Conservation (phyloP, 2,797 vertebrate species). For the Rhinatrema bivittatum region DNA sequence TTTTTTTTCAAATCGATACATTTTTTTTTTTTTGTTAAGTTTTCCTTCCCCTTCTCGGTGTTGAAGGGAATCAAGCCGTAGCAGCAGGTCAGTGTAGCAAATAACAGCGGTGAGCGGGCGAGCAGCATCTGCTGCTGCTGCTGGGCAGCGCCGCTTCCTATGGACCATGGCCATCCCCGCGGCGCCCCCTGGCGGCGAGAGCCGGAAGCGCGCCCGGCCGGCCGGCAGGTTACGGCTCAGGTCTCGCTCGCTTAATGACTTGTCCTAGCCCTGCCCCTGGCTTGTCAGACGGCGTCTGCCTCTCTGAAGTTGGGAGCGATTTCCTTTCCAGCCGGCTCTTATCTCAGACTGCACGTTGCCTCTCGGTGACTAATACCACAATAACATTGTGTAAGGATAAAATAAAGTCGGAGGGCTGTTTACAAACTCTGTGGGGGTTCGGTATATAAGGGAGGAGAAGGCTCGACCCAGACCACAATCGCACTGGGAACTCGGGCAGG, state of each 20-base stretch:
- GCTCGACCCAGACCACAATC: conserved; percentile 44
- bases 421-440: conserved; percentile 60
- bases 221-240: conserved; percentile 47
- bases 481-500: conserved; percentile 32
- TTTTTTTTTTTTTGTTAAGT: too few species aligned
- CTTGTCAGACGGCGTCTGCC: conserved; percentile 50
- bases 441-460: conserved; percentile 71
- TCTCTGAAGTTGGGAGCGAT: conserved; percentile 54
- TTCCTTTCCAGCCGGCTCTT: conserved; percentile 61
- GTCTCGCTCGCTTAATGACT: conserved; percentile 21
- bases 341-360: conserved; percentile 68
- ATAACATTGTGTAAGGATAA: conserved; percentile 72
- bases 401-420: conserved; percentile 61
- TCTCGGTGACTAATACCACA: conserved; percentile 70
- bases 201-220: too few species aligned
- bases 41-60: too few species aligned
- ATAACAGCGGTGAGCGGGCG: too few species aligned
- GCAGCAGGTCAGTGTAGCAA: too few species aligned
- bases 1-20: too few species aligned
- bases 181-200: too few species aligned
- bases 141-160: too few species aligned
- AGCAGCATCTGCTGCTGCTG: too few species aligned
- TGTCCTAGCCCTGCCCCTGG: conserved; percentile 28
- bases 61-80: too few species aligned
- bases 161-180: too few species aligned